Evolutionary conservation across 1,140 invertebrate genomes (phyloP), one percentile per base, ranked within the genome.

Genomic region (Protaetia brevitarsis): DNA sequence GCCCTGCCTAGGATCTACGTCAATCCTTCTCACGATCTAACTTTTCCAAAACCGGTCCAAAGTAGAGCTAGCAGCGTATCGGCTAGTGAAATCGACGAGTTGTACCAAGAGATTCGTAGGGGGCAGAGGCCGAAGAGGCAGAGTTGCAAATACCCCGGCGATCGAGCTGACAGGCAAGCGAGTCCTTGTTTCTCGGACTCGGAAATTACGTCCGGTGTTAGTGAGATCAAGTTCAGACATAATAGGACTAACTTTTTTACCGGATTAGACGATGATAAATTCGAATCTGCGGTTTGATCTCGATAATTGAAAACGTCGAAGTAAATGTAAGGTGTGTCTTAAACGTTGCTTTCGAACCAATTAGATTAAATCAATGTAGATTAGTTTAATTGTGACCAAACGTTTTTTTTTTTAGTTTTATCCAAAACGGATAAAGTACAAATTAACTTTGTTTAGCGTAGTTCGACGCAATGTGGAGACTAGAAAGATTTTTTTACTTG

Each of bases 91-190:
- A 73, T 85, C 23, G 84, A 85, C 66, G 83, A 85, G 69, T 73
- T 85, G 19, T 85, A 85, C 68, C 84, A 84, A 29, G 82, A 83
- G 70, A 84, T 85, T 59, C 82, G 74, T n/a, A 34, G 60, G 23
- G 21, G 21, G 6, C 8, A 51, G 31, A 30, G 23, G 45, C 36
- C n/a, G n/a, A 61, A 31, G 36, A 13, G 27, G 23, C 26, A 13
- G 26, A 19, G 11, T 23, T 51, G 61, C 23, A 8, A 31, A 57
- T 27, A 1, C 16, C 59, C 45, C 16, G 66, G 59, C 37, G 60
- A 64, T 70, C 34, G 34, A 41, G 61, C 5, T 34, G 62, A 28
- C 11, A n/a, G 60, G 16, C 60, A 62, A 31, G 29, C 29, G 3
- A 76, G 73, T 69, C 72, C 76, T 7, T 74, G 72, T 66, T 68